Evolutionary conservation across 2,888 invertebrate species (phyloP), one percentile per base, ranked within the genome.

Genomic region (Alentia gelatinosa): DNA sequence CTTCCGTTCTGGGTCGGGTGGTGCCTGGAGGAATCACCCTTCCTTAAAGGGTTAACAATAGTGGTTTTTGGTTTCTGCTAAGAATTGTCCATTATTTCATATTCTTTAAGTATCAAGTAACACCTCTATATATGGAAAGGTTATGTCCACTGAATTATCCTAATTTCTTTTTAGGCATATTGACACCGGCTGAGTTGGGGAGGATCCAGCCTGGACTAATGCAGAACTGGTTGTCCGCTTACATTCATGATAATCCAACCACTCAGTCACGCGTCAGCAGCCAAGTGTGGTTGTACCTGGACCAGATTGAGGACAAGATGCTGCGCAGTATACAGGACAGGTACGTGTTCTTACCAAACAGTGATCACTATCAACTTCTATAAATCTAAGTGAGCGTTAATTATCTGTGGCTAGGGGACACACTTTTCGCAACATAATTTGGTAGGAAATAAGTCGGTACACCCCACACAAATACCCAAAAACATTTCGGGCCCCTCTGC

Each of bases 261-360:
- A 91, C 74, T n/a, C 30, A 33, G 37, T 91, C 91, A 19, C 74
- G 91, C 5, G 23, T 75, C 33, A 89, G 89, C 89, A 39, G 56
- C 23, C 91, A 91, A 42, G 89, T 83, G 37, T 91, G 91, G 91
- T 68, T 91, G 84, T 91, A 83, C 50, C 83, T 88, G 9, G 84
- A 91, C 42, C 47, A 30, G n/a, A 93, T 93, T 7, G 91, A 83
- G 7, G 94, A 94, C 91, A 47, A 91, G 19, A 90, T 93, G 0
- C 94, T 94, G 75, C 89, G 89, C 68, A 33, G 84, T 23, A 91
- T 94, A 26, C 94, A 94, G 83, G 84, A 93, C 89, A 93, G 94
- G 94, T 94, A 89, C 39, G 89, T n/a, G 26, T n/a, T n/a, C n/a
- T n/a, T n/a, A n/a, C n/a, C n/a, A n/a, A n/a, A n/a, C n/a, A n/a